A percentile compares a stretch with the other conserved stretches of the same genome.
phyloP scores from a whole-genome alignment of 2,888 invertebrate species.

The Gasteruption jaculator region DNA sequence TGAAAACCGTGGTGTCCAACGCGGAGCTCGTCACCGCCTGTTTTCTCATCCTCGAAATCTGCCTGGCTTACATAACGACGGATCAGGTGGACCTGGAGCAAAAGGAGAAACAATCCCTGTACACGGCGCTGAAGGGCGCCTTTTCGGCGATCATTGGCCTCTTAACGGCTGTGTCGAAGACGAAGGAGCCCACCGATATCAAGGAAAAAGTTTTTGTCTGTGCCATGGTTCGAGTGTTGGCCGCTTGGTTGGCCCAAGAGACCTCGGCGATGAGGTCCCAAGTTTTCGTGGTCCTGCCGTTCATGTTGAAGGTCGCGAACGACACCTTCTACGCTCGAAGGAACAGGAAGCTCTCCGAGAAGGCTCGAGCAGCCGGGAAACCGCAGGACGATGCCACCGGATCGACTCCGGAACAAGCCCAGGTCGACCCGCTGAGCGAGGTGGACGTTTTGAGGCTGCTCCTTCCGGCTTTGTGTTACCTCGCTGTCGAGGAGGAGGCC shows the following conservation, averaged over 20 bases:
- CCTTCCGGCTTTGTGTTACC: constrained; percentile 84
- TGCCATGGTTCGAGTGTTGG: constrained; percentile 77
- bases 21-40: constrained; percentile 78
- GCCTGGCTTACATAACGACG: constrained; percentile 73
- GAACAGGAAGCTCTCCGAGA: constrained; percentile 65
- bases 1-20: constrained; percentile 73
- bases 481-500: constrained; percentile 86
- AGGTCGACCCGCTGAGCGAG: constrained; percentile 56
- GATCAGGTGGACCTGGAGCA: constrained; percentile 82
- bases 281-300: constrained; percentile 77
- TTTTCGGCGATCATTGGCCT: constrained; percentile 78
- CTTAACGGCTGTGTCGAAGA: constrained; percentile 69
- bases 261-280: constrained; percentile 82
- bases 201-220: constrained; percentile 76
- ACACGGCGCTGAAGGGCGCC: constrained; percentile 84
- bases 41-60: constrained; percentile 75
- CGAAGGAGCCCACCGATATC: constrained; percentile 63
- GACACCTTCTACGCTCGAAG: constrained; percentile 75
- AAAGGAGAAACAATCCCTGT: constrained; percentile 86
- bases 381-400: constrained; percentile 35
- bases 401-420: constrained; percentile 38
- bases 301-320: constrained; percentile 73
- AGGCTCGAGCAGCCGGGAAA: constrained; percentile 58
- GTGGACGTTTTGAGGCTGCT: constrained; percentile 76
- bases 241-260: constrained; percentile 89